These are phyloP conservation scores for Aegotheles bennettii DNA, from an alignment of 2,113 vertebrate species.

Conservation along the genomic window DNA sequence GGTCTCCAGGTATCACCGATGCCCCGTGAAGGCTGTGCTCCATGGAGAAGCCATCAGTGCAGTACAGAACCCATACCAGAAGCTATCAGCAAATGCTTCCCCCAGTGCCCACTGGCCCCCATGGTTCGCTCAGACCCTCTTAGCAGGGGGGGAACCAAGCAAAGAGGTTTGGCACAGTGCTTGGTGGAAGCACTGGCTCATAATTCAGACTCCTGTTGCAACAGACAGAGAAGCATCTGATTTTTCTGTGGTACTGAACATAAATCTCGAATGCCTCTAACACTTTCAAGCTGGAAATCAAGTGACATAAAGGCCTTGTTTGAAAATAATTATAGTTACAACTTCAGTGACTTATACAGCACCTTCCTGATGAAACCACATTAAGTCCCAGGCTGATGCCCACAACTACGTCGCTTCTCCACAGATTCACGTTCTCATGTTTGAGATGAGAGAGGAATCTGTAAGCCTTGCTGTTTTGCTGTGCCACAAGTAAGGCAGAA, in stretches of 20 bases:
- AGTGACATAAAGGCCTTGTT: background rate
- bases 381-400: background rate
- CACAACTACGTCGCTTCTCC: background rate
- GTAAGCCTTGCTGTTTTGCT: background rate
- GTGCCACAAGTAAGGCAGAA: background rate
- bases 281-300: background rate
- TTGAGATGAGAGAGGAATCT: background rate
- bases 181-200: background rate
- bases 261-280: background rate
- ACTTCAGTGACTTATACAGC: background rate
- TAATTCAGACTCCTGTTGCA: background rate
- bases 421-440: rapidly evolving
- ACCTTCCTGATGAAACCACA: background rate
- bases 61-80: rapidly evolving
- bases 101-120: background rate
- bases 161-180: background rate
- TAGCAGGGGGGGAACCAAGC: background rate
- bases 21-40: background rate
- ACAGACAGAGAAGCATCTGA: background rate
- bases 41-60: background rate
- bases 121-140: rapidly evolving
- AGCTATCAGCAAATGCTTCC: rapidly evolving
- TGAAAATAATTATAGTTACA: background rate
- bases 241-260: background rate
- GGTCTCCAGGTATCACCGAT: rapidly evolving